Percentiles rank a stretch among this genome's conserved stretches.
Conservation (phyloP, 92 coral and sea anemone genomes). For the Parazoanthus swiftii region DNA sequence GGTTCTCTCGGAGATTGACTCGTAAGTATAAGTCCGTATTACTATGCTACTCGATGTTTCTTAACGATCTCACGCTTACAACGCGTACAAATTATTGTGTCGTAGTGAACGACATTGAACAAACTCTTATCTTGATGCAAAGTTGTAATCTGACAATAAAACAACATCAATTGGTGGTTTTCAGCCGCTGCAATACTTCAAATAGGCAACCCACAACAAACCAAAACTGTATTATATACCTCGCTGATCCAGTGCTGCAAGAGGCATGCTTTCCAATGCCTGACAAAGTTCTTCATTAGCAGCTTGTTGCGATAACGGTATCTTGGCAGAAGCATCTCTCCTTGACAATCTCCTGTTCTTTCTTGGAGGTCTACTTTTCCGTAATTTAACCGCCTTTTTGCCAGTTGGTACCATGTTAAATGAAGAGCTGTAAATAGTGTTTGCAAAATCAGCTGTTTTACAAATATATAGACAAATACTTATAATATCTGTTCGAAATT, state of each 20-base stretch:
- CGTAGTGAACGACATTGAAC: too few relatives aligned
- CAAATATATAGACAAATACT: neutral
- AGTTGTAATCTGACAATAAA: neutral
- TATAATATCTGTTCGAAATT: neutral
- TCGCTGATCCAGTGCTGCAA: conserved; percentile 10
- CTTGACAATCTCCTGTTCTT: neutral
- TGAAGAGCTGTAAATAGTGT: conserved; percentile 19
- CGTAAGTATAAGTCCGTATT: neutral
- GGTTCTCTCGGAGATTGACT: too few relatives aligned
- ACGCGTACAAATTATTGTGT: neutral
- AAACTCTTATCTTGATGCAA: too few relatives aligned
- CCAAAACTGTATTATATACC: neutral
- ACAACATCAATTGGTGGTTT: neutral
- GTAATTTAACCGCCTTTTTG: neutral
- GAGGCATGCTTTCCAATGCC: conserved; percentile 32
- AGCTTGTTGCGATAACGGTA: neutral
- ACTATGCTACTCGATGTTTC: neutral
- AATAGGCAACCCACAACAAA: neutral
- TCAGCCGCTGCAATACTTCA: neutral
- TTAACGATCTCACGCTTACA: neutral
- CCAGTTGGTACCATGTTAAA: conserved; percentile 4
- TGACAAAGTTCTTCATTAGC: conserved; percentile 26
- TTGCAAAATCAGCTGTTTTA: neutral
- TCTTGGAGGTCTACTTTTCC: neutral
- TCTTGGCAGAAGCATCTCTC: neutral